A percentile compares a stretch with the other conserved stretches of the same genome.
Conservation (phyloP, 2,888 invertebrate species). For the Sphaerophoria rueppellii region DNA sequence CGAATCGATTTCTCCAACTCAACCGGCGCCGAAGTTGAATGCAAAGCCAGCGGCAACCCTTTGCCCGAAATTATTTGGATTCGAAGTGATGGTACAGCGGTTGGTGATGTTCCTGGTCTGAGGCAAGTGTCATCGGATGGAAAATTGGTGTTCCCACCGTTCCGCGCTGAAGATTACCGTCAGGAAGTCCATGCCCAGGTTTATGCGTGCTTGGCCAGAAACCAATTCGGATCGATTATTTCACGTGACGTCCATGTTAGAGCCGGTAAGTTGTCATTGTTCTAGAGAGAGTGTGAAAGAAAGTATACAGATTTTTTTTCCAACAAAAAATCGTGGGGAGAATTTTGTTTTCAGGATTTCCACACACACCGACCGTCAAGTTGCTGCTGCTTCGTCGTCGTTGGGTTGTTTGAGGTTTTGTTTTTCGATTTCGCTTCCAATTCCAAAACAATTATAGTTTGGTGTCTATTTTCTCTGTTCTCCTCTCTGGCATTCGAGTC, state of each 20-base stretch:
- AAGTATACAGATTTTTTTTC: neutral
- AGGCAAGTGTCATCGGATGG: conserved; percentile 95
- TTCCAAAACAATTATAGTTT: neutral
- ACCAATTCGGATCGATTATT: conserved; percentile 94
- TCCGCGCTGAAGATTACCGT: conserved; percentile 95
- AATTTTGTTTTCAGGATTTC: conserved; percentile 49
- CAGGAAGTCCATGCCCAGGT: conserved; percentile 97
- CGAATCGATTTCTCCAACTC: conserved; percentile 97
- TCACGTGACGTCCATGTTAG: conserved; percentile 96
- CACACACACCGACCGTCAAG: conserved; percentile 5
- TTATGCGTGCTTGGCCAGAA: conserved; percentile 95
- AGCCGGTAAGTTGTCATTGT: conserved; percentile 88
- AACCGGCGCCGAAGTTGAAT: conserved; percentile 95
- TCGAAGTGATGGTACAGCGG: conserved; percentile 93
- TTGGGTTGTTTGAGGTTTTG: conserved; percentile 40
- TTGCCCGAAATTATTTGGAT: conserved; percentile 97
- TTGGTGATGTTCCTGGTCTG: conserved; percentile 94
- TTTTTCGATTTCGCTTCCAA: neutral
- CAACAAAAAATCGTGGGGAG: conserved; percentile 10
- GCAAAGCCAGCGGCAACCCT: conserved; percentile 94
- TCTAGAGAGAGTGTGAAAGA: conserved; percentile 75
- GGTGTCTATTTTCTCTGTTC: conserved; percentile 11
- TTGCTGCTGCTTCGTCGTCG: conserved; percentile 10
- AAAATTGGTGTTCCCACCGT: conserved; percentile 96
- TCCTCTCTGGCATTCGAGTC: neutral